phyloP scores from a whole-genome alignment of 2,113 vertebrate species.

The Galemys pyrenaicus region DNA sequence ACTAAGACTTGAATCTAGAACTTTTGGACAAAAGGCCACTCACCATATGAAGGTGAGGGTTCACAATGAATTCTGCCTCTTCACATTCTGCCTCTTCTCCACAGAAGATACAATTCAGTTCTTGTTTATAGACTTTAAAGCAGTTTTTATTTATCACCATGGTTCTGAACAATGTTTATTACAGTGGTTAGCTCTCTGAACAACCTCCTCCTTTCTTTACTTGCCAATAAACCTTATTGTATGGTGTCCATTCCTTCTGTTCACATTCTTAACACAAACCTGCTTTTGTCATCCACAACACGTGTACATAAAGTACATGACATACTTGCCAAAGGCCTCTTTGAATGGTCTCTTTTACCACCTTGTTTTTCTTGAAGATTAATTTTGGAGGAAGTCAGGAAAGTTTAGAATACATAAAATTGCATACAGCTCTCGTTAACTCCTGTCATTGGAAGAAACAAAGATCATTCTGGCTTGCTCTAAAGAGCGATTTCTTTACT shows the following conservation, averaged over 20 bases:
- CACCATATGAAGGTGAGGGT: background rate
- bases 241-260: background rate
- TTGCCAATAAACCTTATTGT: background rate
- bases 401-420: background rate
- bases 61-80: background rate
- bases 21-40: background rate
- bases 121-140: background rate
- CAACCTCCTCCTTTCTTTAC: background rate
- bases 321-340: background rate
- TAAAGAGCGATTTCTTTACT: background rate
- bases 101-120: background rate
- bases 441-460: background rate
- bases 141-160: background rate
- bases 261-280: background rate
- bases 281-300: background rate
- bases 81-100: background rate
- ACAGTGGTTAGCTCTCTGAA: background rate
- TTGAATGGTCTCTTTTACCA: background rate
- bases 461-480: background rate
- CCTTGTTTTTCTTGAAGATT: conserved; percentile 3
- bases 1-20: background rate
- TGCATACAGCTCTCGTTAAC: background rate
- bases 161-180: background rate
- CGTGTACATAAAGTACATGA: background rate
- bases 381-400: background rate